phyloP scores from a whole-genome alignment of 2,113 vertebrate genomes.

The Colossoma macropomum region DNA sequence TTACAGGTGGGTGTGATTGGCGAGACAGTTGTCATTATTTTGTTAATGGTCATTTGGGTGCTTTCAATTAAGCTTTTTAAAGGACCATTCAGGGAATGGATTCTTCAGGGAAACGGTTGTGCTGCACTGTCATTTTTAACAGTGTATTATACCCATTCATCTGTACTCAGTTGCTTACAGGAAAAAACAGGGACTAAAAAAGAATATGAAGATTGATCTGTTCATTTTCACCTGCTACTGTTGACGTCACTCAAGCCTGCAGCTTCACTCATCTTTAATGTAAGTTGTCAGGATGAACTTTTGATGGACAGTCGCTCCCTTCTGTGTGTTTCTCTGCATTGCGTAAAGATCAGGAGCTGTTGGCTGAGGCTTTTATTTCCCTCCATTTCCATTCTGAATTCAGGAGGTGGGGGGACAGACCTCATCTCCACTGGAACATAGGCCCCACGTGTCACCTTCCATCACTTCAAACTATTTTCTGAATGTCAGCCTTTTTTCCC shows the following conservation, averaged over 20 bases:
- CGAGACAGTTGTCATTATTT: too few relatives aligned
- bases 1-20: too few relatives aligned
- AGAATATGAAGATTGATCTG: conserved; percentile 32
- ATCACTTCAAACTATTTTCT: conserved; percentile 22
- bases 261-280: conserved; percentile 20
- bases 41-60: too few relatives aligned
- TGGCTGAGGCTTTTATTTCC: not conserved
- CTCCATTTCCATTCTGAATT: not conserved
- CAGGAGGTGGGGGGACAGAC: not conserved
- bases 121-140: too few relatives aligned
- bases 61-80: too few relatives aligned
- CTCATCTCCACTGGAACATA: not conserved
- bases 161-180: not conserved
- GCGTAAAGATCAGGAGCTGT: not conserved
- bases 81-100: too few relatives aligned
- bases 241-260: conserved; percentile 15
- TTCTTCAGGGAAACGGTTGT: too few relatives aligned
- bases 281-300: not conserved
- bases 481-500: not conserved
- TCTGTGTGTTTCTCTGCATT: not conserved
- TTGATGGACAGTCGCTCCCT: not conserved
- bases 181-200: not conserved
- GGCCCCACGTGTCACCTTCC: not conserved
- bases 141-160: not conserved
- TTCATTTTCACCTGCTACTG: conserved; percentile 11